Evolutionary conservation across 2,797 vertebrate genomes (phyloP), one percentile per base, ranked within the genome.

Genomic region (Leptoclinus maculatus): DNA sequence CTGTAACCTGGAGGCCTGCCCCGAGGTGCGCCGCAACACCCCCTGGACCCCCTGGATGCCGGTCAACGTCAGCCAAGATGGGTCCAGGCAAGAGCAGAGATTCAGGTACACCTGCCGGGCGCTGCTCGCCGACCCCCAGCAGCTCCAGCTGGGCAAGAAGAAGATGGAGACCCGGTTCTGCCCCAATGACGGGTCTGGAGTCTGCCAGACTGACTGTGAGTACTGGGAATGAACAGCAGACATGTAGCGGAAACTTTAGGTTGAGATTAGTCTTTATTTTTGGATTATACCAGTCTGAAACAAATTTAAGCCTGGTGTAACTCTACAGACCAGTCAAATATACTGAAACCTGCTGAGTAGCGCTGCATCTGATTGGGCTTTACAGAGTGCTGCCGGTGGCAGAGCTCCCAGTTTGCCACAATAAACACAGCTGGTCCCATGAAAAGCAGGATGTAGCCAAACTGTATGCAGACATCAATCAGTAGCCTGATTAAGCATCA

Each of bases 21-120:
- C 97, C 0, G 98, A 99, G 82, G 97, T 99, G 47, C 96, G 97
- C 27, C 96, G 98, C 67, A 99, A 97, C 93, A 99, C 98, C 0
- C 98, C 98, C 0, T 99, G 98, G 98, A 98, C 97, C 0, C 97
- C 97, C 0, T 99, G 98, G 98, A 96, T 98, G 95, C 97, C 97
- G 0, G 96, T 99, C 60, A 99, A 99, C 41, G 92, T 97, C 85
- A 99, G 97, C 1, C 96, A 94, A 60, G 95, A 91, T 0, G 98
- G 98, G 0, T 96, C 97, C 3, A 96, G 97, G 12, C 97, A 97
- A 81, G 98, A 99, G 91, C 98, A 99, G 94, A 95, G 98, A 45
- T 96, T 97, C 91, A 96, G 98, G 76, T 98, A 98, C 94, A 99
- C 96, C 0, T 99, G 98, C 73, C 94, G 98, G 1, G 97, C 97